Evolutionary conservation across 2,888 invertebrate genomes (phyloP).

Genomic region (Meganola albula): DNA sequence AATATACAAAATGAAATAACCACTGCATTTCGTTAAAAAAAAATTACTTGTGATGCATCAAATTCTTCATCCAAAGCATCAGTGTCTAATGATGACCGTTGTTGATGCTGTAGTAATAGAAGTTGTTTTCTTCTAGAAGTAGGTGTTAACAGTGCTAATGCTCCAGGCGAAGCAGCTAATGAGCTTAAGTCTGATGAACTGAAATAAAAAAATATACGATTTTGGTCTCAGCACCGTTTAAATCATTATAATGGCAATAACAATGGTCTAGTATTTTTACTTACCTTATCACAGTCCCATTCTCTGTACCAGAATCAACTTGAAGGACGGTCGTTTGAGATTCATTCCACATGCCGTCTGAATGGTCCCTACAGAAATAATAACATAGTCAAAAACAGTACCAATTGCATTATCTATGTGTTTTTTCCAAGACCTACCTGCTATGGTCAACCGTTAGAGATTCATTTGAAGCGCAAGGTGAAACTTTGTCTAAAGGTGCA

Average conservation of each 20-base stretch:
- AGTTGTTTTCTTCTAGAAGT: conserved; percentile 87
- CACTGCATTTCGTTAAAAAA: no score
- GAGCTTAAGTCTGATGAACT: conserved; percentile 74
- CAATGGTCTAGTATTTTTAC: neutral
- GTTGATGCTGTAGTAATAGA: conserved; percentile 88
- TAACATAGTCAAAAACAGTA: neutral
- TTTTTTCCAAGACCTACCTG: conserved; percentile 37
- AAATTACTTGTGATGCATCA: conserved; percentile 75
- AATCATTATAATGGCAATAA: neutral
- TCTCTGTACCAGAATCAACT: conserved; percentile 83
- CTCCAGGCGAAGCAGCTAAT: conserved; percentile 73
- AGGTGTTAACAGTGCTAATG: conserved; percentile 83
- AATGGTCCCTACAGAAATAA: conserved; percentile 81
- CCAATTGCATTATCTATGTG: neutral
- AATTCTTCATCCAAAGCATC: conserved; percentile 87
- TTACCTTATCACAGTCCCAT: conserved; percentile 78
- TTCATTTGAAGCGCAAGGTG: conserved; percentile 89
- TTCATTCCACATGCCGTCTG: conserved; percentile 93
- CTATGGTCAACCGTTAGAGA: conserved; percentile 88
- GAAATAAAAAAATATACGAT: conserved; percentile 2
- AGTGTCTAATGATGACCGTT: conserved; percentile 90
- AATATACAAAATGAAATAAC: neutral
- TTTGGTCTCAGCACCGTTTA: neutral
- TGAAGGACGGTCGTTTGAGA: conserved; percentile 91
- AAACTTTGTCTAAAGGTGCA: conserved; percentile 73